These are phyloP conservation scores for Tortrix viridana DNA, from an alignment of 2,888 invertebrate species.

Conservation along the genomic window DNA sequence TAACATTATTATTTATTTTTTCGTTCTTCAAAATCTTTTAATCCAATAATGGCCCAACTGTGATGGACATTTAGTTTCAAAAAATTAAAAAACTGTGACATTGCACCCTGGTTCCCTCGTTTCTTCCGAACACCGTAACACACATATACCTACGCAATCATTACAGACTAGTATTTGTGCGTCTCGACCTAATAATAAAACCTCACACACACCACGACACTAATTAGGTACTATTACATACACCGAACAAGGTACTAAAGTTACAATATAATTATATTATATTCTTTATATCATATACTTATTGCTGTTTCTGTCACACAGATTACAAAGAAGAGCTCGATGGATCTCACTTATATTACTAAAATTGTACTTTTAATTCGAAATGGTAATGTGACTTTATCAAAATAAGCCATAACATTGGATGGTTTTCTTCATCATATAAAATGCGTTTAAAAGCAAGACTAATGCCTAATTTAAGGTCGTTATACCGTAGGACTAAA, in stretches of 20 bases:
- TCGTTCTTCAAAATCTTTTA: too few species aligned
- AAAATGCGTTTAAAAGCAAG: too few species aligned
- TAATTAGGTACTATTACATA: constrained; percentile 52
- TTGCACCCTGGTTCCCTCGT: background rate
- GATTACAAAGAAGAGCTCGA: constrained; percentile 75
- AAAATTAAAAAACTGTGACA: too few species aligned
- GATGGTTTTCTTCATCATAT: too few species aligned
- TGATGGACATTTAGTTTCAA: too few species aligned
- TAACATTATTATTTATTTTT: too few species aligned
- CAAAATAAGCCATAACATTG: too few species aligned
- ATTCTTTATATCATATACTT: constrained; percentile 61
- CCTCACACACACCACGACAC: constrained; percentile 40
- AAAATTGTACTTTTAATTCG: too few species aligned
- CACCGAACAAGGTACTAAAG: constrained; percentile 54
- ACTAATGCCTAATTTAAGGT: too few species aligned
- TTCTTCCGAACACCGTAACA: constrained; percentile 20
- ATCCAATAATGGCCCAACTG: too few species aligned
- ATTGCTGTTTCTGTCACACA: constrained; percentile 82
- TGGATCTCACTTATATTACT: constrained; percentile 66
- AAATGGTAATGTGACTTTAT: too few species aligned
- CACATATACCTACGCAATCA: constrained; percentile 51
- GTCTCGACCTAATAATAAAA: constrained; percentile 70
- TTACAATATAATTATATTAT: constrained; percentile 53
- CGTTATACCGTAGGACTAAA: too few species aligned
- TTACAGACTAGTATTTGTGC: constrained; percentile 80